Percentiles rank a stretch among this genome's conserved stretches.
Conservation (phyloP, 92 coral and sea anemone genomes). For the Heteractis magnifica region DNA sequence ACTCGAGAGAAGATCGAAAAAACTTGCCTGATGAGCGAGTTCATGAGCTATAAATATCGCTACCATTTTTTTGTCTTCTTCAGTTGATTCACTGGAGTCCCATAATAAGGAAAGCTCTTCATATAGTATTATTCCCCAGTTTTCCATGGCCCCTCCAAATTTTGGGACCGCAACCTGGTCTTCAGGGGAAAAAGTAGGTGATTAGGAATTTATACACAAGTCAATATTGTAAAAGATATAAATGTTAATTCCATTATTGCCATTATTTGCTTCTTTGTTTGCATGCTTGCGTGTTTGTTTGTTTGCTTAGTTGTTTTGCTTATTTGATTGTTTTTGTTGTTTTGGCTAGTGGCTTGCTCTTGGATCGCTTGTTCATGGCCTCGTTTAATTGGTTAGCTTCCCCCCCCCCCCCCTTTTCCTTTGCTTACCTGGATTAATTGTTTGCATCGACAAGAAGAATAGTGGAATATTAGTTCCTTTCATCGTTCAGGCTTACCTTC, state of each 20-base stretch:
- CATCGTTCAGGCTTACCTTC: constrained; percentile 45
- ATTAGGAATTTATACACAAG: too few relatives aligned
- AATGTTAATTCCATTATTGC: not conserved
- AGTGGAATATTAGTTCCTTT: too few relatives aligned
- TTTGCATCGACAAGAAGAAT: too few relatives aligned
- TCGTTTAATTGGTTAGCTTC: too few relatives aligned
- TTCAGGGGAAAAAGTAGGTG: too few relatives aligned
- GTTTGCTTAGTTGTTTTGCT: not conserved
- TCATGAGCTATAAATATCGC: not conserved
- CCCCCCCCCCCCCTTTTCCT: not conserved
- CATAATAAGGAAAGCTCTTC: not conserved
- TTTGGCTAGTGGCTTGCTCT: too few relatives aligned
- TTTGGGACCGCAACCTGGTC: not conserved
- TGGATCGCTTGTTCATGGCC: too few relatives aligned
- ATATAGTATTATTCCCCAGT: not conserved
- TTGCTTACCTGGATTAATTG: too few relatives aligned
- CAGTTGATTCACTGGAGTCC: not conserved
- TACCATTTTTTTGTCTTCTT: not conserved
- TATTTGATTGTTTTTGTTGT: too few relatives aligned
- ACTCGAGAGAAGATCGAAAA: too few relatives aligned
- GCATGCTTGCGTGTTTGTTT: too few relatives aligned
- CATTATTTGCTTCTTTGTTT: not conserved
- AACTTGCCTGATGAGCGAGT: constrained; percentile 1
- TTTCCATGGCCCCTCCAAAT: not conserved
- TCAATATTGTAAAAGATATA: too few relatives aligned